Evolutionary conservation across 2,888 invertebrate genomes (phyloP).

Genomic region (Salticus scenicus): DNA sequence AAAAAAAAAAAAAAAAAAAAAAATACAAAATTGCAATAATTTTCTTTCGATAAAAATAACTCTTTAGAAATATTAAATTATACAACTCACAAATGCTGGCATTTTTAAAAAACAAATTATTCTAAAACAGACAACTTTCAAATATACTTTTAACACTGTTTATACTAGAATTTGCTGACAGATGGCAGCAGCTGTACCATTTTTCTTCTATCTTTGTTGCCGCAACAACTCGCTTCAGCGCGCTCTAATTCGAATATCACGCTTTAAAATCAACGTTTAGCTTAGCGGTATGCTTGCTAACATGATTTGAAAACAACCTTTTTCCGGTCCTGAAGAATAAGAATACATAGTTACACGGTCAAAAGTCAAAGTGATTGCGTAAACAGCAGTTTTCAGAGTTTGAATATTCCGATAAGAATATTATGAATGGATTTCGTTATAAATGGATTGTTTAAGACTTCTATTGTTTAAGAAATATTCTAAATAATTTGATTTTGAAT

Average conservation of each 20-base stretch:
- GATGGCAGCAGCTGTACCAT: constrained; percentile 46
- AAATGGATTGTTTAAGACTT: neutral
- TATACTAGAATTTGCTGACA: constrained; percentile 5
- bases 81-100: no score
- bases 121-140: no score
- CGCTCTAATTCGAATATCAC: constrained; percentile 51
- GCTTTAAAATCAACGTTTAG: constrained; percentile 25
- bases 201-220: neutral
- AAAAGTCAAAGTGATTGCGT: constrained; percentile 30
- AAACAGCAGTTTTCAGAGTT: constrained; percentile 1
- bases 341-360: constrained; percentile 19
- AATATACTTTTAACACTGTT: no score
- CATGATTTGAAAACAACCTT: constrained; percentile 39
- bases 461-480: neutral
- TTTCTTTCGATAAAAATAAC: no score
- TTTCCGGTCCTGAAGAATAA: constrained; percentile 39
- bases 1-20: no score
- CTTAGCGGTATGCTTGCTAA: constrained; percentile 53
- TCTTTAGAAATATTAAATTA: no score
- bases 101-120: no score
- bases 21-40: no score
- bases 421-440: neutral
- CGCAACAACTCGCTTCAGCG: constrained; percentile 39
- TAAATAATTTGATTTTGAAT: neutral
- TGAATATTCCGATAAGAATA: neutral